phyloP scores from a whole-genome alignment of 2,797 vertebrate species.

The Sciurus carolinensis region DNA sequence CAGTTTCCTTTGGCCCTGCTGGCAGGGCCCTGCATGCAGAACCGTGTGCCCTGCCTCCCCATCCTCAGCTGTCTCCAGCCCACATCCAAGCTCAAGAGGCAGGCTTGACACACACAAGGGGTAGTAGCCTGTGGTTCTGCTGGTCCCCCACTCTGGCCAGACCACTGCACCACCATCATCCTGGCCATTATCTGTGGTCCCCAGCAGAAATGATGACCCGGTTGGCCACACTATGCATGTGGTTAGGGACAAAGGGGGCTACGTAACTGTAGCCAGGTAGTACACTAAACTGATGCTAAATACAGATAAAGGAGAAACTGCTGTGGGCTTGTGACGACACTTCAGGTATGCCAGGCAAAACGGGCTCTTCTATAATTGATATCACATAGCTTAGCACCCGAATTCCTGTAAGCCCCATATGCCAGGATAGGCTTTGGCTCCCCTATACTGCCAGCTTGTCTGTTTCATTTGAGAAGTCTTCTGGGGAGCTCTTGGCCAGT shows the following conservation, averaged over 20 bases:
- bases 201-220: constrained; percentile 32
- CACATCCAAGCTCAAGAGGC: constrained; percentile 25
- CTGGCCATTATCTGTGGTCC: background rate
- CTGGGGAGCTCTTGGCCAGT: background rate
- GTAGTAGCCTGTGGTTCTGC: background rate
- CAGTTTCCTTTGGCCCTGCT: background rate
- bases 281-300: background rate
- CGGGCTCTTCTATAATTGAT: background rate
- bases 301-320: constrained; percentile 16
- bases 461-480: background rate
- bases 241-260: constrained; percentile 38
- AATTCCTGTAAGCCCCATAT: background rate
- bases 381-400: background rate
- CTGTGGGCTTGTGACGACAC: background rate
- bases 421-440: background rate
- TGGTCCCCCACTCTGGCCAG: background rate
- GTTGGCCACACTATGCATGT: constrained; percentile 17
- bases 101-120: background rate
- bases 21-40: constrained; percentile 10
- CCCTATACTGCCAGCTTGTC: background rate
- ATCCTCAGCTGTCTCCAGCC: background rate
- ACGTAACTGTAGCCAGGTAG: constrained; percentile 41
- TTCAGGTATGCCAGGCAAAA: accelerated
- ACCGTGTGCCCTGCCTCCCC: background rate
- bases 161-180: background rate